These are phyloP conservation scores for Cyaniris semiargus DNA, from an alignment of 2,888 invertebrate species.

Conservation along the genomic window DNA sequence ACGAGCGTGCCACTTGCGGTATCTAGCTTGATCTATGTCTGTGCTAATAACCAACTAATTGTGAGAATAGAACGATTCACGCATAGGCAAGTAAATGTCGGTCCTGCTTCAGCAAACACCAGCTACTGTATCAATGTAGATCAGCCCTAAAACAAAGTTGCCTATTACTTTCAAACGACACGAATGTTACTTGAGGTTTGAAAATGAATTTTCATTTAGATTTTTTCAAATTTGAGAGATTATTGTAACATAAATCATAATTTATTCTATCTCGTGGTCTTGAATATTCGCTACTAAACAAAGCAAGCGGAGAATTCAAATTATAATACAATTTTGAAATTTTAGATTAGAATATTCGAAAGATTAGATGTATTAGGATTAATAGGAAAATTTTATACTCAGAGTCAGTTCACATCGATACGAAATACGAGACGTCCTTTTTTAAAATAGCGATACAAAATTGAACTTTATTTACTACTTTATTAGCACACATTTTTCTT, in stretches of 20 bases:
- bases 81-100: too few species aligned
- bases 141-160: neutral
- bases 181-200: too few species aligned
- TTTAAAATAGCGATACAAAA: neutral
- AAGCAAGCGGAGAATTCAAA: conserved; percentile 31
- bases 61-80: too few species aligned
- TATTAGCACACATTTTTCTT: neutral
- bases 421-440: neutral
- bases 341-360: conserved; percentile 28
- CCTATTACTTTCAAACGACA: neutral
- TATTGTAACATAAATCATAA: neutral
- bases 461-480: neutral
- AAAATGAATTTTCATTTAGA: neutral
- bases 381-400: conserved; percentile 31
- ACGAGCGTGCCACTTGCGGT: too few species aligned
- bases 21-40: too few species aligned
- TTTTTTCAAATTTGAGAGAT: neutral
- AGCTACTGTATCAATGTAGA: neutral
- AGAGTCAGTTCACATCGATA: conserved; percentile 5
- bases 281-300: neutral
- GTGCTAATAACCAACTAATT: too few species aligned
- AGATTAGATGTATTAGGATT: conserved; percentile 31
- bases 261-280: neutral
- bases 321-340: conserved; percentile 28
- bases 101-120: too few species aligned